Evolutionary conservation across 2,113 vertebrate genomes (phyloP).

Genomic region (Amphiprion percula): DNA sequence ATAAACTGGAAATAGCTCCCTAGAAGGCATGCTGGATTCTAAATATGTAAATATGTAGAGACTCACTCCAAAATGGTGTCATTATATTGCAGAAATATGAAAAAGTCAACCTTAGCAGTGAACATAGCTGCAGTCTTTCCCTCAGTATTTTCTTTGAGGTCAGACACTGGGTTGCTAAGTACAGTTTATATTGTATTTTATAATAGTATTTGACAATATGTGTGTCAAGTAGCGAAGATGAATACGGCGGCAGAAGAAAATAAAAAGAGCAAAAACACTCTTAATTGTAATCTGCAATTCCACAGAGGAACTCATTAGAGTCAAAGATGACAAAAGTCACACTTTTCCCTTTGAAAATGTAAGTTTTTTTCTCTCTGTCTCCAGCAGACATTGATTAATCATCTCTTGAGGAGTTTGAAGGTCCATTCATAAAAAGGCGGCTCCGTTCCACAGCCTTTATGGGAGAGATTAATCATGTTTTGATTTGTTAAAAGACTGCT

Average conservation of each 20-base stretch:
- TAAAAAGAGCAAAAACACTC: not conserved
- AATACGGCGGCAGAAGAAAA: slow-evolving; percentile 25
- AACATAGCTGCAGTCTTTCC: not conserved
- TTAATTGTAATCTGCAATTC: slow-evolving; percentile 43
- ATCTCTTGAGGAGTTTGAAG: slow-evolving; percentile 67
- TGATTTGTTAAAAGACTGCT: slow-evolving; percentile 76
- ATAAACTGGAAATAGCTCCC: not conserved
- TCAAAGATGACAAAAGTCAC: slow-evolving; percentile 54
- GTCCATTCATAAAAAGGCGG: slow-evolving; percentile 65
- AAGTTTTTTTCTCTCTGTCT: slow-evolving; percentile 24
- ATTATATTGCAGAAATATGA: not conserved
- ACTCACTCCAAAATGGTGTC: no score
- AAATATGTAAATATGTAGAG: not conserved
- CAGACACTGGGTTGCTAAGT: not conserved
- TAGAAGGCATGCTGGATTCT: not conserved
- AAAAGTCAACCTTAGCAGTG: not conserved
- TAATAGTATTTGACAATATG: slow-evolving; percentile 24
- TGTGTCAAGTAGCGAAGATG: slow-evolving; percentile 26
- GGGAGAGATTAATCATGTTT: slow-evolving; percentile 76
- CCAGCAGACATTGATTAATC: slow-evolving; percentile 70
- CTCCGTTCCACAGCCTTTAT: slow-evolving; percentile 59
- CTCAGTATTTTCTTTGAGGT: slow-evolving; percentile 1
- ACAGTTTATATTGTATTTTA: not conserved
- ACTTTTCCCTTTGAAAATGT: slow-evolving; percentile 31
- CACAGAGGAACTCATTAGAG: slow-evolving; percentile 42